Base-by-base conservation (phyloP, 2,888 invertebrate species). In the Cenopis cana region DNA sequence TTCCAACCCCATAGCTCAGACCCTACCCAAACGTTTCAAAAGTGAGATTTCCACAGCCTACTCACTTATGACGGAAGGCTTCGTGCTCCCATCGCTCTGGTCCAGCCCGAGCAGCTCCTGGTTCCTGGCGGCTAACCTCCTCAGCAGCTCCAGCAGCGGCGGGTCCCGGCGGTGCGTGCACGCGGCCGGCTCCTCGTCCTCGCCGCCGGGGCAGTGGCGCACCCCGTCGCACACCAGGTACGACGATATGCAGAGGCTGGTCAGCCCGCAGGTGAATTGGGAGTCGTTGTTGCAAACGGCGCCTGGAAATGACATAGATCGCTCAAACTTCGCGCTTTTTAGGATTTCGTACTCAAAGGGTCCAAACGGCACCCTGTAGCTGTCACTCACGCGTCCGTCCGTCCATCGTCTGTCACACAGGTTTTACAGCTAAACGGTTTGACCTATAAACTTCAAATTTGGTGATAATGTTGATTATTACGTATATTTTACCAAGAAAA, bases 171-270 rank as follows among this genome's bases (percentile, higher is more conserved):
- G 76, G 52, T 87, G 89, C 1, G 90, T 80, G 75, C 94, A 93
- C 2, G 89, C 90, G 24, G 74, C 76, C 0, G 86, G 62, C 46
- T 94, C 95, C 76, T 95, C 95, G 73, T 95, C 95, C 72, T 95
- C 95, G 5, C 95, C 95, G 0, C 94, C 94, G 0, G 96, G 95
- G 76, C 96, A 96, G 81, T 96, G 95, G 1, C 94, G 89, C 24
- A 95, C 94, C 11, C 95, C 95, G 77, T 96, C 96, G 82, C 96
- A 96, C 18, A 95, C 93, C 74, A 96, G 88, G 78, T 95, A 94
- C 62, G 95, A 94, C 0, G 96, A 95, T 68, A 96, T 94, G 86
- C 96, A 96, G 56, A 96, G 89, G 74, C 87, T 85, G 18, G 91
- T 91, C 46, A 81, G 74, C 0, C 93, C 93, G 75, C 93, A 93